These are phyloP conservation scores for Maniola jurtina DNA, from an alignment of 1,140 invertebrate genomes.

Conservation along the genomic window DNA sequence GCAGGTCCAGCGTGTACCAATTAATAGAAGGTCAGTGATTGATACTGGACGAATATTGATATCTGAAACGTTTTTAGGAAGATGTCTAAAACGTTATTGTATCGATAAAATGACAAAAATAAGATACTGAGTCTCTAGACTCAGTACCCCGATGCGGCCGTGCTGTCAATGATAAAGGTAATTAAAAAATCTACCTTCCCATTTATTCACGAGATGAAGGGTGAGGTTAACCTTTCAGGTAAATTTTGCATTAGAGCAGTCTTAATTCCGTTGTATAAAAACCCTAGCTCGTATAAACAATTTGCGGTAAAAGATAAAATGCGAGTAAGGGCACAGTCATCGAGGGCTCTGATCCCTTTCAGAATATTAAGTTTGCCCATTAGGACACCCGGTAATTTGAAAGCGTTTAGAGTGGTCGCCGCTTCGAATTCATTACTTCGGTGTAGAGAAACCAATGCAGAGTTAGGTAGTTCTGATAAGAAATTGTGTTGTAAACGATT, in stretches of 20 bases:
- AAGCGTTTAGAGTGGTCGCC: constrained; percentile 55
- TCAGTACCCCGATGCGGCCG: too few relatives aligned
- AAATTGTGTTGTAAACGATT: neutral
- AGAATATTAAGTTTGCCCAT: constrained; percentile 70
- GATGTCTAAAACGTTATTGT: too few relatives aligned
- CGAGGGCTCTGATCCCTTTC: constrained; percentile 45
- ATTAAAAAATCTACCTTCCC: neutral
- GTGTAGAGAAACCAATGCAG: constrained; percentile 21
- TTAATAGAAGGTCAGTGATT: too few relatives aligned
- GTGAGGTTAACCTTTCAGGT: neutral
- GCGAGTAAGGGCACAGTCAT: constrained; percentile 36
- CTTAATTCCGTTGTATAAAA: constrained; percentile 6
- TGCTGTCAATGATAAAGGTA: too few relatives aligned
- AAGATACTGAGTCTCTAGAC: too few relatives aligned
- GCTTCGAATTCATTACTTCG: constrained; percentile 51
- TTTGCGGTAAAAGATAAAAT: constrained; percentile 42
- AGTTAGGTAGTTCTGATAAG: constrained; percentile 18
- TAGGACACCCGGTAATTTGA: constrained; percentile 57
- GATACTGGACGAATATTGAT: too few relatives aligned
- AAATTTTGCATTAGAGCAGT: neutral
- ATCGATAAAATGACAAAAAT: too few relatives aligned
- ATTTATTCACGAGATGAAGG: neutral
- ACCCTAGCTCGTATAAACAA: constrained; percentile 32
- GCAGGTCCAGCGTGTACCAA: too few relatives aligned
- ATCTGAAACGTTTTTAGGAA: too few relatives aligned